Evolutionary conservation across 2,888 invertebrate genomes (phyloP), one percentile per base, ranked within the genome.

Genomic region (Blastobasis adustella): DNA sequence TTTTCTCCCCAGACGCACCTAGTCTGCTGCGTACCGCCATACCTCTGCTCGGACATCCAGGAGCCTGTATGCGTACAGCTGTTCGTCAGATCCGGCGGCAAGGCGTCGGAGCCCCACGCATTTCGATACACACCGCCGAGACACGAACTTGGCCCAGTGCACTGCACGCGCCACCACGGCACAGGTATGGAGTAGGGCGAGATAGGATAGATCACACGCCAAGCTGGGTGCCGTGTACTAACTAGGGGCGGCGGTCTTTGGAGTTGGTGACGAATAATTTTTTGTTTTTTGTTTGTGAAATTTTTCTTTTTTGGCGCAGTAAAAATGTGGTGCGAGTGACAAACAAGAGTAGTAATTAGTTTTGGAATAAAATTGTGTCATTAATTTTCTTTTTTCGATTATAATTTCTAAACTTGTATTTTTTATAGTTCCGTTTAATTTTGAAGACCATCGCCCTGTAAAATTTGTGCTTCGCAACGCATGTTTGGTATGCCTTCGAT

Each of bases 21-120:
- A 50, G 95, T 96, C 40, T 96, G 96, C 83, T 93, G 93, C 64
- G 93, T 96, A 60, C 96, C 96, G 36, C 90, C 95, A 36, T 96
- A 94, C 88, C 82, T 87, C 65, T 90, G 92, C 59, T 82, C 90
- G 56, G 94, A 93, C 77, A 90, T 93, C 54, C 55, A 87, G 38
- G 95, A 95, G 75, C 89, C 95, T 9, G 92, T 95, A 57, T 88
- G 90, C 65, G 94, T 96, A 56, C 93, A 93, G 79, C 86, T 96
- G 76, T 92, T 92, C 78, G 94, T 96, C 54, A 90, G 94, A 23
- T 96, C 96, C 46, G 96, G 95, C 69, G 96, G 95, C 65, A 95
- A 95, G 86, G 93, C 93, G 56, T 95, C 95, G 67, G 96, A 96
- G 84, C 92, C 95, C 50, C 96, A 96, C 83, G 89, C 90, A 58